Evolutionary conservation across 2,113 vertebrate genomes (phyloP).

Genomic region (Aramus guarauna): DNA sequence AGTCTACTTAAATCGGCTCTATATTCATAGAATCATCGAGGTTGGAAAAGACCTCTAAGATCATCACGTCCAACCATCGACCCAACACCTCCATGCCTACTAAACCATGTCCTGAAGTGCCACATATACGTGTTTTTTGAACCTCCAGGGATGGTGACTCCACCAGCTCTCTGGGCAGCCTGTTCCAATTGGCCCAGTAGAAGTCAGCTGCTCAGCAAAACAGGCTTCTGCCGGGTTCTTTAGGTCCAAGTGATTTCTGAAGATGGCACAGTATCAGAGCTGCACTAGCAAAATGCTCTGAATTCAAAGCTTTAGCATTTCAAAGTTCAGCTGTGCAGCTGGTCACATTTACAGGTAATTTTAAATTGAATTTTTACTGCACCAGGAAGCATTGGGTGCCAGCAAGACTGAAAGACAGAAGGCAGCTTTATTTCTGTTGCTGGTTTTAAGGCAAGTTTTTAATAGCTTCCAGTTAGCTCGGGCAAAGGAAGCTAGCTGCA

Average conservation of each 20-base stretch:
- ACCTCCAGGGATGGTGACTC: too few species aligned
- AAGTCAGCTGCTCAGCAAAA: not conserved
- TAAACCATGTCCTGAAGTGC: too few species aligned
- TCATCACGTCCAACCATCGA: too few species aligned
- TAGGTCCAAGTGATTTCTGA: not conserved
- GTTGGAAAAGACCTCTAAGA: too few species aligned
- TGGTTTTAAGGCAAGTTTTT: not conserved
- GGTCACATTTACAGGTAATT: not conserved
- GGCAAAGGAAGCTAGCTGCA: not conserved
- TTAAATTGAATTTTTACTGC: not conserved
- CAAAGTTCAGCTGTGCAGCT: not conserved
- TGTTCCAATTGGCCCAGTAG: not conserved
- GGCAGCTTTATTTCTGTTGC: not conserved
- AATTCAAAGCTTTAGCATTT: not conserved
- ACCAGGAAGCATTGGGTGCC: not conserved
- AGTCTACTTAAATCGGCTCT: not conserved
- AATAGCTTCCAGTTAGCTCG: not conserved
- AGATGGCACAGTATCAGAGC: fast-evolving
- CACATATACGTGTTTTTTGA: too few species aligned
- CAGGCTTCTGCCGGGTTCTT: not conserved
- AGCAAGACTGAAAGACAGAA: not conserved
- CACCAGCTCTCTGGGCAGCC: too few species aligned
- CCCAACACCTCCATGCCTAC: too few species aligned
- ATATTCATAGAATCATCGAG: too few species aligned
- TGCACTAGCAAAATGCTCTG: not conserved